Percentiles rank a stretch among this genome's conserved stretches.
Conservation (phyloP, 2,797 vertebrate species). For the Gymnodraco acuticeps region DNA sequence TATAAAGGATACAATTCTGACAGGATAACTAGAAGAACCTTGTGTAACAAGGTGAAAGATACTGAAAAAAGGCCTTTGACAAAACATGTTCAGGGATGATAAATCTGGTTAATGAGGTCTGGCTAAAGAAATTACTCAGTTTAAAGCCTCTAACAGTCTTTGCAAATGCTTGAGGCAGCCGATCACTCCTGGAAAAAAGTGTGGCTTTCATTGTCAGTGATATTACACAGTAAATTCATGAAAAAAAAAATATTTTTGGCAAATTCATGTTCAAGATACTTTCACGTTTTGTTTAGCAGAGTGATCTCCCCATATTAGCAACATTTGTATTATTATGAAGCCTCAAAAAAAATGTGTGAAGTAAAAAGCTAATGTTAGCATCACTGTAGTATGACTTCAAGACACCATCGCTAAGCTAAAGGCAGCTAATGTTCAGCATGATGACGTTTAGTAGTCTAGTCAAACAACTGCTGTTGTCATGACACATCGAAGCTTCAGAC, state of each 20-base stretch:
- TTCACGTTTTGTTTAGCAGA: too few species aligned
- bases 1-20: constrained; percentile 7
- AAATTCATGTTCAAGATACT: too few species aligned
- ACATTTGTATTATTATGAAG: too few species aligned
- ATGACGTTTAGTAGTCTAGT: too few species aligned
- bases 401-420: too few species aligned
- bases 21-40: constrained; percentile 13
- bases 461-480: too few species aligned
- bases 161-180: constrained; percentile 23
- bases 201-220: constrained; percentile 35
- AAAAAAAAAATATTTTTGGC: background rate
- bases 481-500: too few species aligned
- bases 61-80: constrained; percentile 64
- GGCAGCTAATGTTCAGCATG: too few species aligned
- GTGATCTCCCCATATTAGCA: too few species aligned
- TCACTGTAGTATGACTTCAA: too few species aligned
- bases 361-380: too few species aligned
- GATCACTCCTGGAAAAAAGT: constrained; percentile 39
- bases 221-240: constrained; percentile 50
- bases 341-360: too few species aligned
- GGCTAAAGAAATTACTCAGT: constrained; percentile 60
- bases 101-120: constrained; percentile 67
- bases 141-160: constrained; percentile 57
- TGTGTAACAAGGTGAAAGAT: constrained; percentile 38
- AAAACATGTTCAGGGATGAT: constrained; percentile 63